Base-by-base conservation (phyloP, 2,888 invertebrate species). In the Lithophane ornitopus region DNA sequence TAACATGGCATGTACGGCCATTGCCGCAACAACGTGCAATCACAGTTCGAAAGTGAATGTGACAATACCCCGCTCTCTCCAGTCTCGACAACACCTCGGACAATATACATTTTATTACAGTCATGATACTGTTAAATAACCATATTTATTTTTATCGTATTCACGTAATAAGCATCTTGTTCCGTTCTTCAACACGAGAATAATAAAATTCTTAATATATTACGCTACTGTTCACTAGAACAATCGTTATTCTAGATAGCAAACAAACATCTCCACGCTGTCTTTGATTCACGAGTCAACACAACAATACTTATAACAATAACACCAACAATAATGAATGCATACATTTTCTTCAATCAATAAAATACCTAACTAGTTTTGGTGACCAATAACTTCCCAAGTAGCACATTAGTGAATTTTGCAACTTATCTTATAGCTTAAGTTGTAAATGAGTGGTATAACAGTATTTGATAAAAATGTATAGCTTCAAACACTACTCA, bases 21-120 rank as follows among this genome's bases (percentile, higher is more conserved):
- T 89, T 88, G 82, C 84, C 84, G 81, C 83, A 88, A 77, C 83
- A 88, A 77, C 82, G 46, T 72, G 79, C 73, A 81, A 80, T 84
- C 78, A 82, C 78, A 78, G 78, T 80, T 87, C 69, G 89, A 92
- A 92, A 92, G 91, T 92, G 87, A 91, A 86, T 86, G 89, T 86
- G 88, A 88, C 87, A 89, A 87, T 87, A 80, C 63, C 69, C 66
- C 85, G 85, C 89, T 90, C 91, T 92, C 91, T 90, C 90, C 86
- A 9, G 49, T 22, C 56, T 39, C 81, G 69, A 56, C 82, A 76
- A 78, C 80, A 82, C 70, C 39, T 63, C 54, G 49, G 26, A 78
- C 76, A 58, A 54, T 85, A 76, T 73, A 46, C 68, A 74, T 71
- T 74, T 76, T 72, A 76, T 69, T 63, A 66, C 46, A n/a, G 12